These are phyloP conservation scores for Antrozous pallidus DNA, from an alignment of 2,797 vertebrate species.

Conservation along the genomic window DNA sequence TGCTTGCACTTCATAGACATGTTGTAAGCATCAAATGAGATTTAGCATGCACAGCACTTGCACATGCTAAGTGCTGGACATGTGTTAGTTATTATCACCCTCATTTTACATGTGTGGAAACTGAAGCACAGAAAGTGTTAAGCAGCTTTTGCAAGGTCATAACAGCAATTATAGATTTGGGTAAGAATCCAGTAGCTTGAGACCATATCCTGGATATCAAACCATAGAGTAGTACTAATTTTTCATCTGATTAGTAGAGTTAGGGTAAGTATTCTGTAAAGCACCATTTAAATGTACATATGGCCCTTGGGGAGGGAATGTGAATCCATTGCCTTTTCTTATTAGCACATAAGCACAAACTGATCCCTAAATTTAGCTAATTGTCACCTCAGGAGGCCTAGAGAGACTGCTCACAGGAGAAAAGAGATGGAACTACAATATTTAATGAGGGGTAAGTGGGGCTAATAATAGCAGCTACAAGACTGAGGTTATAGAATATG, in stretches of 20 bases:
- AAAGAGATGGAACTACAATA: not conserved
- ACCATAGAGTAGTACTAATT: not conserved
- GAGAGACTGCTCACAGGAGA: not conserved
- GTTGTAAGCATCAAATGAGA: not conserved
- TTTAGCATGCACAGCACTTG: not conserved
- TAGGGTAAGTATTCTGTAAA: not conserved
- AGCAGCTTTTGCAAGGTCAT: not conserved
- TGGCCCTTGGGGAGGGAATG: not conserved
- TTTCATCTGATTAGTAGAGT: not conserved
- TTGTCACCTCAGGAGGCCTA: not conserved
- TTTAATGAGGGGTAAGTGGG: not conserved
- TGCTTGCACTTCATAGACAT: not conserved
- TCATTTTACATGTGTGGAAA: slow-evolving; percentile 10
- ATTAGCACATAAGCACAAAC: not conserved
- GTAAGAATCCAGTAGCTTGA: not conserved
- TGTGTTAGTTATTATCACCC: not conserved
- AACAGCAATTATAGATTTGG: not conserved
- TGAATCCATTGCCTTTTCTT: not conserved
- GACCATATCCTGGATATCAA: not conserved
- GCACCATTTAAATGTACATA: slow-evolving; percentile 9
- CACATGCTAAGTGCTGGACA: not conserved
- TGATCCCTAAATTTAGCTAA: slow-evolving; percentile 31
- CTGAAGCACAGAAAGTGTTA: not conserved
- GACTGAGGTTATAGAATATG: not conserved
- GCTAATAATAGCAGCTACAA: not conserved